Conservation (phyloP, 2,797 vertebrate species). For the Spea hammondii region DNA sequence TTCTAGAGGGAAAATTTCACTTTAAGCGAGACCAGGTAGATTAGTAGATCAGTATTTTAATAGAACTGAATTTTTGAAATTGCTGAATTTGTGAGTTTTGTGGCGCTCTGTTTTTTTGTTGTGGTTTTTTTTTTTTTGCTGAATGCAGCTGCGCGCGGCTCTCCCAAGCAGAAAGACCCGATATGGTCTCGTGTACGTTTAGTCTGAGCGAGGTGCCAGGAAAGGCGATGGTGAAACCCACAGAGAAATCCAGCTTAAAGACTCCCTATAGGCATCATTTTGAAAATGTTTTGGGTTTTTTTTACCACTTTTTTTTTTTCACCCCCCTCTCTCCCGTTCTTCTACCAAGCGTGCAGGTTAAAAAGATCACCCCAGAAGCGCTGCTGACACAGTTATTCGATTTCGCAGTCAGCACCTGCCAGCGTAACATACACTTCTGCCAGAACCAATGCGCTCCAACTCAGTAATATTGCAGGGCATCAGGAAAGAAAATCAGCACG, state of each 20-base stretch:
- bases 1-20: too few relatives aligned
- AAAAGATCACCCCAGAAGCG: conserved; percentile 66
- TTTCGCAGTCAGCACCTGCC: conserved; percentile 80
- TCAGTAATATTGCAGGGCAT: not conserved
- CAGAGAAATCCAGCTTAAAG: conserved; percentile 66
- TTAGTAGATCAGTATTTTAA: not conserved
- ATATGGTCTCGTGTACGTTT: conserved; percentile 66
- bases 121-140: conserved; percentile 61
- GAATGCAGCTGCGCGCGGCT: conserved; percentile 65
- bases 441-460: conserved; percentile 56
- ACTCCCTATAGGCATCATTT: conserved; percentile 70
- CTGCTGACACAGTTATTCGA: conserved; percentile 80
- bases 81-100: conserved; percentile 45
- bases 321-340: not conserved
- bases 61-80: conserved; percentile 39
- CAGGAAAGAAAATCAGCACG: not conserved
- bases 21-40: too few relatives aligned
- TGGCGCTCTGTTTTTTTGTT: not conserved
- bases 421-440: conserved; percentile 70
- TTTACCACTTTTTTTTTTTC: conserved; percentile 48
- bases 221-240: conserved; percentile 63
- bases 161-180: conserved; percentile 70
- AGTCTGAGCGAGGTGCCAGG: conserved; percentile 64
- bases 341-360: conserved; percentile 77
- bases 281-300: conserved; percentile 60